These are phyloP conservation scores for Centrocercus urophasianus DNA, from an alignment of 2,113 vertebrate species.

Conservation along the genomic window DNA sequence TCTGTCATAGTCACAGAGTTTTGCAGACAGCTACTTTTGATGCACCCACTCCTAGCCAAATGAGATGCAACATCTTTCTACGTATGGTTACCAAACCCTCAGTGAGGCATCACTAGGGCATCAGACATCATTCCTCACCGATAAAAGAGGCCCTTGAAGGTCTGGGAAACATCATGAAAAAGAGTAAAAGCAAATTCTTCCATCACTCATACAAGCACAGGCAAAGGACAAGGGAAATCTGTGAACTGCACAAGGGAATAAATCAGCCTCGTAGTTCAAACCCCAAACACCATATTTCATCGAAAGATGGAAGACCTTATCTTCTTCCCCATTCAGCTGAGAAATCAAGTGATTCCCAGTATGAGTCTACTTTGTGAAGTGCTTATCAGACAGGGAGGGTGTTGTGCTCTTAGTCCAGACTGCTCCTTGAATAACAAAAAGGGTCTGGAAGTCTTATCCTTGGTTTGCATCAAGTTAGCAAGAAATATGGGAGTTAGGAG, in stretches of 20 bases:
- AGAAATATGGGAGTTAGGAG: not conserved
- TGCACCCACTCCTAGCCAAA: not conserved
- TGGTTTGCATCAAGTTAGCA: not conserved
- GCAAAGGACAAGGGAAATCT: not conserved
- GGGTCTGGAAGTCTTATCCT: not conserved
- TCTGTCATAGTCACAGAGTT: not conserved
- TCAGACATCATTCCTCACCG: not conserved
- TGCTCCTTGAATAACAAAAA: not conserved
- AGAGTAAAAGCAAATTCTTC: not conserved
- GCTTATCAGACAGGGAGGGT: not conserved
- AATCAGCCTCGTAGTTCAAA: not conserved
- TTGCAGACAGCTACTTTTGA: not conserved
- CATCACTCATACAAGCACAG: not conserved
- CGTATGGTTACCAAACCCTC: not conserved
- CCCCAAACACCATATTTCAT: not conserved
- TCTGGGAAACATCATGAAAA: not conserved
- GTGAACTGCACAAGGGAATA: not conserved
- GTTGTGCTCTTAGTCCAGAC: not conserved
- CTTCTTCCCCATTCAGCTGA: not conserved
- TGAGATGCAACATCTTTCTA: not conserved
- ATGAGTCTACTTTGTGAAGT: not conserved
- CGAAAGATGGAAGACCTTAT: not conserved
- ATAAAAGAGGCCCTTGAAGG: not conserved
- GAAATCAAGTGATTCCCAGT: not conserved
- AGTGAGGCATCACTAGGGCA: accelerated